Evolutionary conservation across 2,113 vertebrate species (phyloP).

Genomic region (Merops nubicus): DNA sequence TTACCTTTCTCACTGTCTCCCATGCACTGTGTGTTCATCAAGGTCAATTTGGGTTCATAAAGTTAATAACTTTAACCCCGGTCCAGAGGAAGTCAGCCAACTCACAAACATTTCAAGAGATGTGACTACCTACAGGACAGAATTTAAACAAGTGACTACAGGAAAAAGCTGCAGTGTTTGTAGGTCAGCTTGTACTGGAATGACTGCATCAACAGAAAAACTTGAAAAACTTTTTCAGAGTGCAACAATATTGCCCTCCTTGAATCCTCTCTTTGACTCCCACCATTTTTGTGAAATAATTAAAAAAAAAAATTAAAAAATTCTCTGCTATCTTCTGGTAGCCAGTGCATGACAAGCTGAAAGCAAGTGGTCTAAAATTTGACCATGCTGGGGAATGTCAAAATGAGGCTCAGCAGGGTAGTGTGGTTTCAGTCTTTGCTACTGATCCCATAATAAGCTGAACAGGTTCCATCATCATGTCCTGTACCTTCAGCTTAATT

Average conservation of each 20-base stretch:
- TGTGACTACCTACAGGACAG: not conserved
- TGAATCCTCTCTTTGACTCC: not conserved
- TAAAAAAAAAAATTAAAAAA: not conserved
- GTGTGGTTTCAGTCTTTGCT: not conserved
- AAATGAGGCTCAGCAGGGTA: not conserved
- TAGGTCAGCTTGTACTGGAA: not conserved
- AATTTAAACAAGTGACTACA: not conserved
- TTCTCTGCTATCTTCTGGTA: not conserved
- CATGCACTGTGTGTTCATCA: not conserved
- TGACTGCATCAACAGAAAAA: not conserved
- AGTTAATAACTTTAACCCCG: not conserved
- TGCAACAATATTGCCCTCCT: not conserved
- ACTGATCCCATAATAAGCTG: not conserved
- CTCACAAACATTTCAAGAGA: not conserved
- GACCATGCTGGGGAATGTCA: not conserved
- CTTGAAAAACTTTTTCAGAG: not conserved
- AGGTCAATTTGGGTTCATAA: not conserved
- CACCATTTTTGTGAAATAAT: not conserved
- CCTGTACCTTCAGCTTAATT: not conserved
- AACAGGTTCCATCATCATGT: constrained; percentile 14
- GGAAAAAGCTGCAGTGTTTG: not conserved
- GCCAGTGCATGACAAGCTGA: not conserved
- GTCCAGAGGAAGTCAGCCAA: not conserved
- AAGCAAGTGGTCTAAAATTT: not conserved
- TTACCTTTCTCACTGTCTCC: not conserved